phyloP scores from a whole-genome alignment of 2,113 vertebrate species.

The Xiphias gladius region DNA sequence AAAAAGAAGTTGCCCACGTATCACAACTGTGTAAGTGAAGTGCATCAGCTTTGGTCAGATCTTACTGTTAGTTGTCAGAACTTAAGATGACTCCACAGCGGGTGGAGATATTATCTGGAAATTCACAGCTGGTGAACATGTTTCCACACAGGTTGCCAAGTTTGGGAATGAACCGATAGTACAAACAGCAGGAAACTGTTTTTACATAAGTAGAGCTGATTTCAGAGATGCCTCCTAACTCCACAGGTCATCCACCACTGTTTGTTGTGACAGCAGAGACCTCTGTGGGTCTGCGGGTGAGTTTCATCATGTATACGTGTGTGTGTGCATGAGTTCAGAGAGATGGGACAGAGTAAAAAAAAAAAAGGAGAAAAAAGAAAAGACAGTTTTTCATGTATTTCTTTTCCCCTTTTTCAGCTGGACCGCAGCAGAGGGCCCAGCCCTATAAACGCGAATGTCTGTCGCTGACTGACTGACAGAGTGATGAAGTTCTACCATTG shows the following conservation, averaged over 20 bases:
- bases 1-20: too few relatives aligned
- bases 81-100: constrained; percentile 9
- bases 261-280: constrained; percentile 68
- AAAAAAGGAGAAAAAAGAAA: too few relatives aligned
- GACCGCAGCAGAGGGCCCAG: too few relatives aligned
- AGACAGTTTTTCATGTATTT: too few relatives aligned
- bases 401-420: too few relatives aligned
- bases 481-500: too few relatives aligned
- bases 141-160: constrained; percentile 28
- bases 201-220: constrained; percentile 57
- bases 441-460: too few relatives aligned
- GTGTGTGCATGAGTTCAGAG: too few relatives aligned
- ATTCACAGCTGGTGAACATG: not conserved
- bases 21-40: not conserved
- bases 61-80: constrained; percentile 5
- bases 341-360: too few relatives aligned
- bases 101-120: not conserved
- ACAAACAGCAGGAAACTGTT: constrained; percentile 48
- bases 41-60: constrained; percentile 6
- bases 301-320: not conserved
- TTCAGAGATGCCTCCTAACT: constrained; percentile 20
- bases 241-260: constrained; percentile 21
- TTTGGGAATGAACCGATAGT: not conserved
- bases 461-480: too few relatives aligned
- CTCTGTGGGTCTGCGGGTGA: constrained; percentile 7